Evolutionary conservation across 2,888 invertebrate genomes (phyloP), one percentile per base, ranked within the genome.

Genomic region (Mimachlamys varia): DNA sequence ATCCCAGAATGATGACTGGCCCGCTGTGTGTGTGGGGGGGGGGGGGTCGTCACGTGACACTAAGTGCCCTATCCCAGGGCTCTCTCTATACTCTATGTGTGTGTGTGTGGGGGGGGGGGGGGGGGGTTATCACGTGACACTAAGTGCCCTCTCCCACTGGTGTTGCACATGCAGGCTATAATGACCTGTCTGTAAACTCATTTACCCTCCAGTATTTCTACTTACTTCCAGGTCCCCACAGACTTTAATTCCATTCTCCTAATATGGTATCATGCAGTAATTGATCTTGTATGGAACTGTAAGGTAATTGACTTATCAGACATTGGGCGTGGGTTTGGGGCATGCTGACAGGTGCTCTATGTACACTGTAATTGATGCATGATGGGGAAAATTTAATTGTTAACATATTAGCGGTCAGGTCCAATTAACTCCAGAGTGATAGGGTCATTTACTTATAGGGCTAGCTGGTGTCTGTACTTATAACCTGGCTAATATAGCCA

Each of bases 51-150:
- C 76, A 76, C 33, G 76, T 76, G 76, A 76, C n/a, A n/a, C 76
- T 76, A 76, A n/a, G n/a, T n/a, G n/a, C n/a, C n/a, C n/a, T n/a
- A n/a, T n/a, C n/a, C n/a, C n/a, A n/a, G n/a, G n/a, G n/a, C n/a
- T n/a, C n/a, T n/a, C n/a, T n/a, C n/a, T n/a, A n/a, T n/a, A n/a
- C n/a, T n/a, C n/a, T n/a, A n/a, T n/a, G n/a, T n/a, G n/a, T n/a
- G n/a, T n/a, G n/a, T n/a, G n/a, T n/a, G n/a, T n/a, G n/a, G n/a
- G n/a, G n/a, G n/a, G n/a, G n/a, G n/a, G n/a, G n/a, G n/a, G n/a
- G n/a, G n/a, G n/a, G n/a, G n/a, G n/a, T n/a, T 76, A 76, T 33
- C 76, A 76, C 33, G 76, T 76, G 76, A 76, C n/a, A n/a, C 76
- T 76, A 76, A 76, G 76, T 27, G 33, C 33, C 76, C 27, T 76